Evolutionary conservation across 1,140 invertebrate genomes (phyloP), one percentile per base, ranked within the genome.

Genomic region (Drosophila pectinifera): DNA sequence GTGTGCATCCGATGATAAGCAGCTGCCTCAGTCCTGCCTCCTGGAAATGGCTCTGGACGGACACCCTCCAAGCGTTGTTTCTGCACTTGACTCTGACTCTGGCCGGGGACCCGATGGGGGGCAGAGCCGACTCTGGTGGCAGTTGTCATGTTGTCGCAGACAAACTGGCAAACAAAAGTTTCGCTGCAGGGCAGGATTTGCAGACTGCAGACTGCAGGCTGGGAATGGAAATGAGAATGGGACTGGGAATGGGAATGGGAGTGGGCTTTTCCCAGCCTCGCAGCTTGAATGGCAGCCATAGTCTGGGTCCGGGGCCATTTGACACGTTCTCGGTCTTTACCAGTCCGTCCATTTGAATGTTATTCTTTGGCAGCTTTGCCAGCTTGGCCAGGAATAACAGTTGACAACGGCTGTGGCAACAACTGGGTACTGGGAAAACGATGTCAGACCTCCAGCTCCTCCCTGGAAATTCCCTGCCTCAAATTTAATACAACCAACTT

Each of bases 281-380:
- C 4, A 51, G 36, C 24, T 14, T 20, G 26, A 16, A 26, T 31
- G 22, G 13, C 16, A 14, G n/a, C 28, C 48, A 34, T 34, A 18
- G 28, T 43, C 65, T 46, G 48, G 22, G 63, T 68, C 63, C 26
- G 67, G 55, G 73, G 41, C 74, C 73, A 76, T 68, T 77, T 76
- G 73, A 76, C 74, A 77, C 74, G 73, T 77, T 68, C 73, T 68
- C 49, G 48, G 63, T 77, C 73, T 77, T 55, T 67, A 13, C 41
- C 39, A 70, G 67, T 2, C 34, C 28, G 18, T 36, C 51, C 64
- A 56, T 70, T 70, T 70, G 20, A 57, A 68, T 65, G 48, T 38
- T 68, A 24, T 41, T 20, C 49, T 20, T 22, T 51, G 48, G 48
- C 65, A 69, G 61, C 61, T 10, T 18, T n/a, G n/a, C n/a, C n/a